Evolutionary conservation across 2,888 invertebrate genomes (phyloP), one percentile per base, ranked within the genome.

Genomic region (Nudaria mundana): DNA sequence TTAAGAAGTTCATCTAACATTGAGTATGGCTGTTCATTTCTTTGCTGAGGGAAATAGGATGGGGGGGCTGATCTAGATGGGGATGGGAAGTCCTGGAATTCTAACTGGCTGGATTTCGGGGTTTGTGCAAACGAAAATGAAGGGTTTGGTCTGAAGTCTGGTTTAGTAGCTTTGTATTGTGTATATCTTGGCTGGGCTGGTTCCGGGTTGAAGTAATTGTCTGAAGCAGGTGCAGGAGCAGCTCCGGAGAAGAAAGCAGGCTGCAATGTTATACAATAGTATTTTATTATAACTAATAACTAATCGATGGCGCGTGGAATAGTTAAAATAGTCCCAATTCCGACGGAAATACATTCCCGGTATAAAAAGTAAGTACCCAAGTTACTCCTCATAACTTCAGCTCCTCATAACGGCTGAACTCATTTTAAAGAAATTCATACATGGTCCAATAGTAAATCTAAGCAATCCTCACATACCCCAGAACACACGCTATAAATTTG

Each of bases 1-100:
- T 94, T 93, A 33, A 95, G 92, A 34, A 96, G 90, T 68, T 95
- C 94, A 70, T 96, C 96, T 30, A 96, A 86, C 76, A 95, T 90
- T 37, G 79, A 90, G 75, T 69, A 90, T 30, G 65, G 71, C 36
- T 78, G 80, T 22, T 56, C 52, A 44, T 63, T 63, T 2, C 67
- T 63, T 5, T 55, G 48, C 40, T 76, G 63, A 4, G 59, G 57
- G 58, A 62, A 66, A 51, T 62, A 47, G 38, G 63, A 40, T 5
- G 67, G 65, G 1, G 44, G 41, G 1, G 42, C 40, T 2, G 37
- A 34, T 32, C 76, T 69, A 10, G 72, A 45, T 52, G 67, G 38
- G 42, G 45, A 71, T 48, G 32, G 16, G 34, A 3, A 15, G 28
- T 28, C 14, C 13, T 28, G 28, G 20, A 20, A 20, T 7, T 20